These are phyloP conservation scores for Ennomos erosarius DNA, from an alignment of 2,888 invertebrate genomes.

Conservation along the genomic window DNA sequence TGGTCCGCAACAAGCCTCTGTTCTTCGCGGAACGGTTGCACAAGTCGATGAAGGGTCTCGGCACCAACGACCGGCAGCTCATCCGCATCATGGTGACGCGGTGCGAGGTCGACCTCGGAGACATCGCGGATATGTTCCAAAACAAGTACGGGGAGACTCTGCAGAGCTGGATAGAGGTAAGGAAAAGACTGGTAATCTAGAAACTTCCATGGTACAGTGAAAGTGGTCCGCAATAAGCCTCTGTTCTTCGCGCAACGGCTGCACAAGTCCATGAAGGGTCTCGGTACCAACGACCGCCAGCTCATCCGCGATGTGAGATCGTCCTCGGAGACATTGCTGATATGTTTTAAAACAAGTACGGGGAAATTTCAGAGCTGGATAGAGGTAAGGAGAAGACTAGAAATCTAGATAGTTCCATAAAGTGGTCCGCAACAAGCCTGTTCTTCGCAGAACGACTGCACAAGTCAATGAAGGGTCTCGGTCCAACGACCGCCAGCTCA, in stretches of 20 bases:
- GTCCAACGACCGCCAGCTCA: no score
- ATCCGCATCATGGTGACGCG: conserved; percentile 94
- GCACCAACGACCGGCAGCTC: conserved; percentile 94
- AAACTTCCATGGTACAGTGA: conserved; percentile 77
- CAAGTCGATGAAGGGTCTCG: conserved; percentile 95
- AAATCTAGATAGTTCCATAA: no score
- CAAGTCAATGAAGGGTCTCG: no score
- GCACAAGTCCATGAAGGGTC: conserved; percentile 94
- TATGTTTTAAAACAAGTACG: conserved; percentile 90
- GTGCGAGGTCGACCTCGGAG: conserved; percentile 93
- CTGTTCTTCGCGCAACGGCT: conserved; percentile 94
- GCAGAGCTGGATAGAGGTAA: conserved; percentile 91
- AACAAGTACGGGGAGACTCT: conserved; percentile 90
- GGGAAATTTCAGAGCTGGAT: conserved; percentile 91
- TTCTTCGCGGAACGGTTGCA: conserved; percentile 95
- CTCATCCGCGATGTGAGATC: conserved; percentile 94
- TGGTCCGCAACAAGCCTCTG: conserved; percentile 90
- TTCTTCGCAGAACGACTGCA: no score
- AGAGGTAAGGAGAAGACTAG: no score
- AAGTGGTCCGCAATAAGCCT: conserved; percentile 91
- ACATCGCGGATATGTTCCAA: conserved; percentile 92
- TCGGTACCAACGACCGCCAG: conserved; percentile 94
- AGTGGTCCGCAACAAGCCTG: no score
- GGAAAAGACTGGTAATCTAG: no score
- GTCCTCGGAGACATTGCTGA: conserved; percentile 94